Evolutionary conservation across 2,888 invertebrate genomes (phyloP), one percentile per base, ranked within the genome.

Genomic region (Cinara cedri): DNA sequence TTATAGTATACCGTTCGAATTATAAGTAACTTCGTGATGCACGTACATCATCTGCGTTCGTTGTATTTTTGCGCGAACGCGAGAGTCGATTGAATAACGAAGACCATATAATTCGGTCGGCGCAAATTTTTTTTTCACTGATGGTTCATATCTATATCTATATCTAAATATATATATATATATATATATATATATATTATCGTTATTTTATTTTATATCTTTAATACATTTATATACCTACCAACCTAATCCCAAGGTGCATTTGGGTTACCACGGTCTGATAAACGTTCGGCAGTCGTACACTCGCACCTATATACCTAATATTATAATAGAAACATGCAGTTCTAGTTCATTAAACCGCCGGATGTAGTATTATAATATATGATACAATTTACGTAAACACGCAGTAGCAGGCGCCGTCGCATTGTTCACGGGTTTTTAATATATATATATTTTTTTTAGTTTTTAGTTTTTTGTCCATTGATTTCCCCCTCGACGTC

Each of bases 281-380:
- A 60, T 78, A 78, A 78, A 16, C 70, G 62, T 62, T 34, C 26
- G 51, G n/a, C 26, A 60, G 24, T n/a, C n/a, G n/a, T n/a, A n/a
- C n/a, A n/a, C n/a, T n/a, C n/a, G n/a, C n/a, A n/a, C n/a, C n/a
- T n/a, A n/a, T n/a, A n/a, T n/a, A n/a, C n/a, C n/a, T n/a, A n/a
- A n/a, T n/a, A n/a, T n/a, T n/a, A n/a, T n/a, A n/a, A n/a, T n/a
- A n/a, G n/a, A n/a, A n/a, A 49, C 24, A 11, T 34, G 71, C 34
- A 6, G 75, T 76, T 68, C 68, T 68, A 76, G 60, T 78, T 70
- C 68, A 78, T 78, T 78, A 60, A 60, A 78, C 76, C 68, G 66
- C 19, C 49, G 42, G n/a, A n/a, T 42, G 72, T 60, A 16, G 34
- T n/a, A n/a, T n/a, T n/a, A 34, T 34, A 34, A 34, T 34, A 34